Evolutionary conservation across 2,113 vertebrate species (phyloP), one percentile per base, ranked within the genome.

Genomic region (Furnarius figulus): DNA sequence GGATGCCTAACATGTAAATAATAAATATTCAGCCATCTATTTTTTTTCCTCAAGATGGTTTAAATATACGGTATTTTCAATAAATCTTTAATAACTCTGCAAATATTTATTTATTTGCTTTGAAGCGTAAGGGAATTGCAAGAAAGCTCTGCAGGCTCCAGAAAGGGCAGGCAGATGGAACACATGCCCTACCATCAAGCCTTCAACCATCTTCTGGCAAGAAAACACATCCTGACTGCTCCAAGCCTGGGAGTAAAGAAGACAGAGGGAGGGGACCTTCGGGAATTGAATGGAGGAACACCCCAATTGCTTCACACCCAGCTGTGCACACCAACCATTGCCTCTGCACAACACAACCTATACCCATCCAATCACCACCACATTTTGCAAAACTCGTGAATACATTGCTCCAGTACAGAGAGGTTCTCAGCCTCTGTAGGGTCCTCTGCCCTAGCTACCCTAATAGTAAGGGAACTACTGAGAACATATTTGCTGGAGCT

Each of bases 81-180:
- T 97, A 98, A 96, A 97, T 98, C 96, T 97, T 94, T 98, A 97
- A 98, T 97, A 97, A 98, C 92, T 98, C 89, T 49, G 89, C 96
- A 98, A 98, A 98, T 97, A 98, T 94, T 97, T 98, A 92, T 89
- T 96, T 95, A 85, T 93, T 98, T 98, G 90, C 84, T 94, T 93
- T 77, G 84, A 89, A 95, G 95, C 73, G 5, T 91, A 82, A 96
- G 93, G 62, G 90, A 95, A 89, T 83, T 94, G 70, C 37, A 53
- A 81, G 90, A 93, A 94, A 89, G 68, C 84, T 80, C 85, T 87
- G 47, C 92, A 87, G 91, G 74, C 30, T 87, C 10, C 25, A 75
- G 33, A 91, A 97, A 97, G 70, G 79, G 42, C 78, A 96, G 89
- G 47, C 53, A 93, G 92, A 86, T 97, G 67, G 52, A 96, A 95